phyloP scores from a whole-genome alignment of 2,888 invertebrate genomes.

The Euzophera pinguis region DNA sequence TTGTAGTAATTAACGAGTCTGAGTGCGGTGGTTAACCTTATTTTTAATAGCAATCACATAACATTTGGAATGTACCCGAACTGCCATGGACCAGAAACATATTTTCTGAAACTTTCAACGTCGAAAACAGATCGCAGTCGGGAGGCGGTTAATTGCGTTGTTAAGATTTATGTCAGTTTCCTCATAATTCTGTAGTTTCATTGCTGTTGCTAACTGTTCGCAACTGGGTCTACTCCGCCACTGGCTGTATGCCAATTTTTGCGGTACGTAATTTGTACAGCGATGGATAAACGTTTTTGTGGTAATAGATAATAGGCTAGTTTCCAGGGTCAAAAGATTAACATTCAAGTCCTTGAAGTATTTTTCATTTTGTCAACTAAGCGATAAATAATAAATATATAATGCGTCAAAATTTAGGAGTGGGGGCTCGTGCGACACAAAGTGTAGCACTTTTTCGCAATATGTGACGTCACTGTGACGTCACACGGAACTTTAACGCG shows the following conservation, averaged over 20 bases:
- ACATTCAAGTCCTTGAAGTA: too few relatives aligned
- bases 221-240: not conserved
- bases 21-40: not conserved
- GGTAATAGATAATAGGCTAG: not conserved
- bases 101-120: not conserved
- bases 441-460: too few relatives aligned
- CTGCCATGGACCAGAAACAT: not conserved
- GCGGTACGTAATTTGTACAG: not conserved
- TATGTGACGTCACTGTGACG: too few relatives aligned
- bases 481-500: too few relatives aligned
- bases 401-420: too few relatives aligned
- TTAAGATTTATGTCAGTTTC: slow-evolving; percentile 7
- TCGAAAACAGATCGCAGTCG: slow-evolving; percentile 1
- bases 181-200: slow-evolving; percentile 4
- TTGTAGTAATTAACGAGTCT: too few relatives aligned
- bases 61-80: not conserved
- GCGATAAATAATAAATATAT: too few relatives aligned
- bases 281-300: not conserved
- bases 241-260: slow-evolving; percentile 2
- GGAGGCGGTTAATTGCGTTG: slow-evolving; percentile 4
- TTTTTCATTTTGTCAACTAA: too few relatives aligned
- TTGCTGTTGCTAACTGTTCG: not conserved
- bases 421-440: too few relatives aligned
- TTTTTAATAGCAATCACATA: not conserved
- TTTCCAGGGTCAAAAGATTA: too few relatives aligned